Percentiles rank a stretch among this genome's conserved stretches.
These are phyloP conservation scores for Aphelenchoides besseyi DNA, from an alignment of 1,140 invertebrate genomes.

Conservation along the genomic window DNA sequence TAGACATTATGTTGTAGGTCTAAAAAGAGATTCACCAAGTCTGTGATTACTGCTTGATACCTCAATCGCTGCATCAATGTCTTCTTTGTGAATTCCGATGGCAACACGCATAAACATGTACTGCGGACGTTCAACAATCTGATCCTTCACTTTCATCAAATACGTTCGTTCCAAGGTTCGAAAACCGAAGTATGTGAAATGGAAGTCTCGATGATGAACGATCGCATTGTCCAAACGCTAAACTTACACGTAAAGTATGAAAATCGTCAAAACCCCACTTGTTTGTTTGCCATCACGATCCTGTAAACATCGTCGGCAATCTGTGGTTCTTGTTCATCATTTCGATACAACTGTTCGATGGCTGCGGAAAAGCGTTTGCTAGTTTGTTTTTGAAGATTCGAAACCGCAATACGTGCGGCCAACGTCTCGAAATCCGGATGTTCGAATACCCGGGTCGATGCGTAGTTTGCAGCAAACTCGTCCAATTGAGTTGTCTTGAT, in stretches of 20 bases:
- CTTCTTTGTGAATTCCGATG: constrained; percentile 89
- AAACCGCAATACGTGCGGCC: constrained; percentile 89
- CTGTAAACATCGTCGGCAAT: constrained; percentile 79
- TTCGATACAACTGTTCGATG: constrained; percentile 79
- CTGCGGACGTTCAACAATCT: constrained; percentile 91
- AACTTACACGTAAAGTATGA: constrained; percentile 29
- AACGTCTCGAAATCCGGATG: constrained; percentile 95
- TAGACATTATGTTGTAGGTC: constrained; percentile 92
- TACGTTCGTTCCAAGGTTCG: constrained; percentile 96
- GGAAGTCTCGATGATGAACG: constrained; percentile 93
- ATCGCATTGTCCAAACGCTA: constrained; percentile 84
- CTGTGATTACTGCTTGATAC: constrained; percentile 20
- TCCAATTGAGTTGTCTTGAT: constrained; percentile 94
- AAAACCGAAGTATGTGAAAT: constrained; percentile 97
- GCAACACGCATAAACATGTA: constrained; percentile 98
- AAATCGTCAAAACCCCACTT: constrained; percentile 64
- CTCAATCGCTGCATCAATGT: constrained; percentile 87
- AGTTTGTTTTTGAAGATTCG: constrained; percentile 90
- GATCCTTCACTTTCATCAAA: constrained; percentile 84
- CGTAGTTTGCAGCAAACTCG: constrained; percentile 92
- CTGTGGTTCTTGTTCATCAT: constrained; percentile 73
- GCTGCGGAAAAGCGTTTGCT: constrained; percentile 74
- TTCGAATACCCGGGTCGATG: constrained; percentile 88
- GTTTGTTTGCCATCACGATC: constrained; percentile 81
- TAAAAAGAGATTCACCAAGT: constrained; percentile 27